phyloP scores from a whole-genome alignment of 2,113 vertebrate species.

The Cervus canadensis region DNA sequence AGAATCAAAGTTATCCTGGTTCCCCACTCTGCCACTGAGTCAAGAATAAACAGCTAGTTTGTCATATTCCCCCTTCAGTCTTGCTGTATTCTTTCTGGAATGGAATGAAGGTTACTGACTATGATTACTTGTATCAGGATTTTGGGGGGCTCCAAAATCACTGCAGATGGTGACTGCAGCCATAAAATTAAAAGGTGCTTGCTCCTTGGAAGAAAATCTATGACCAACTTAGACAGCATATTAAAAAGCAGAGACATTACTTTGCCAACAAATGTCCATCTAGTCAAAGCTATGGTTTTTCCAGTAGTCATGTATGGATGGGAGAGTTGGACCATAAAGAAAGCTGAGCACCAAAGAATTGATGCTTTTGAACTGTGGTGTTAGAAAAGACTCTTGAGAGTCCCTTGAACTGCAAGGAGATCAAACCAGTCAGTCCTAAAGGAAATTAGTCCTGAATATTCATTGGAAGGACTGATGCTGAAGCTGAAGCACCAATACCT shows the following conservation, averaged over 20 bases:
- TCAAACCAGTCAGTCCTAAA: not conserved
- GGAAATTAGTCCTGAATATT: not conserved
- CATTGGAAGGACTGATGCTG: not conserved
- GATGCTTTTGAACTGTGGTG: not conserved
- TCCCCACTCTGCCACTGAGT: conserved; percentile 32
- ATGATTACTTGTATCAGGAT: not conserved
- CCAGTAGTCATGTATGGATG: not conserved
- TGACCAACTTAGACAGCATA: not conserved
- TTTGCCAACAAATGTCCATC: not conserved
- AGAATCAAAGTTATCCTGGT: conserved; percentile 7
- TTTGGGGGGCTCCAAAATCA: not conserved
- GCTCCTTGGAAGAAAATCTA: not conserved
- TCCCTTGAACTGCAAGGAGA: not conserved
- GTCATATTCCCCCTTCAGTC: not conserved
- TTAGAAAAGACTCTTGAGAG: not conserved
- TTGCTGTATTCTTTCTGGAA: not conserved
- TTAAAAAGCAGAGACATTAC: not conserved
- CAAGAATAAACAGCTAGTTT: conserved; percentile 6
- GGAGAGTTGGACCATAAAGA: not conserved
- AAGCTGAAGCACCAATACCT: not conserved
- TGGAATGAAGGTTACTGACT: not conserved
- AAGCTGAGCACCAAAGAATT: not conserved
- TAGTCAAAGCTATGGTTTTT: not conserved
- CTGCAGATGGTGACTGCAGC: not conserved
- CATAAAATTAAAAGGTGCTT: not conserved